Conservation (phyloP, 2,888 invertebrate genomes). For the Tenthredo scrophulariae region DNA sequence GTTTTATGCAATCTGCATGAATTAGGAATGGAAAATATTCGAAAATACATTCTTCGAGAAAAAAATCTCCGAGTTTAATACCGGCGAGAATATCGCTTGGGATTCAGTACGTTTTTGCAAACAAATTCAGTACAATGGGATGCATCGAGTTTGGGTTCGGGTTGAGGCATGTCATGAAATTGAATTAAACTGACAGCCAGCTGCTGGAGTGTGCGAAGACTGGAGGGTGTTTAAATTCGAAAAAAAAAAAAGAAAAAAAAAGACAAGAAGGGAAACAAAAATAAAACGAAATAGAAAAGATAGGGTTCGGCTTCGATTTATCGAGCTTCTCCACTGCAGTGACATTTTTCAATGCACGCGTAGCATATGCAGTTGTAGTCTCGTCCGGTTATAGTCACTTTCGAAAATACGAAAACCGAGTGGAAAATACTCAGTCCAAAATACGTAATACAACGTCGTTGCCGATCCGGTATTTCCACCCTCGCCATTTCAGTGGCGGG, state of each 20-base stretch:
- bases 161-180: not conserved
- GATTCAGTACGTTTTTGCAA: not conserved
- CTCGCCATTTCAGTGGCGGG: not conserved
- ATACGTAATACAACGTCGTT: not conserved
- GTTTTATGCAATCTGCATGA: too few relatives aligned
- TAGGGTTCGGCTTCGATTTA: not conserved
- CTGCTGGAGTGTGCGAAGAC: not conserved
- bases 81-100: not conserved
- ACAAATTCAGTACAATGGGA: not conserved
- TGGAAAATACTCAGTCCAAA: not conserved
- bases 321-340: not conserved
- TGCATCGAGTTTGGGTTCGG: not conserved
- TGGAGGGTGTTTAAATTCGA: not conserved
- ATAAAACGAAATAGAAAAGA: not conserved
- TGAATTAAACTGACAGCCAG: constrained; percentile 37
- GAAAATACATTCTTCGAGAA: too few relatives aligned
- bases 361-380: not conserved
- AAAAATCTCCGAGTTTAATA: too few relatives aligned
- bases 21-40: too few relatives aligned
- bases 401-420: too few relatives aligned
- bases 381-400: not conserved
- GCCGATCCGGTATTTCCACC: not conserved
- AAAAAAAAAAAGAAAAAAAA: not conserved
- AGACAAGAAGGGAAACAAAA: not conserved
- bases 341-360: not conserved